Base-by-base conservation (phyloP, 2,888 invertebrate genomes). In the Drepana falcataria region DNA sequence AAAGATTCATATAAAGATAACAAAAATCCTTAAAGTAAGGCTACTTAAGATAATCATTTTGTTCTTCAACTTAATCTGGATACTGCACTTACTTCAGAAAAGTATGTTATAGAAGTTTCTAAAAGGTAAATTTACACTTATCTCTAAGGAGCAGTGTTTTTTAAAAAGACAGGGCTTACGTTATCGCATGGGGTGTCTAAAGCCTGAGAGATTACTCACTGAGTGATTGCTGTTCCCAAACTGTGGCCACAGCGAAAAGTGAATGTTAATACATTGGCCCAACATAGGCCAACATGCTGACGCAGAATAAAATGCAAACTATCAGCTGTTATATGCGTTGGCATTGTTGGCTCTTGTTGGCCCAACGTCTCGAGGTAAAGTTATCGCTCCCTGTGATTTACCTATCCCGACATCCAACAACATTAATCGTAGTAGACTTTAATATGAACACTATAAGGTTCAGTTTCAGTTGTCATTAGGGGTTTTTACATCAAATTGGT, bases 221-320 rank as follows among this genome's bases (percentile, higher is more conserved):
- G 90, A 91, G 90, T 89, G 90, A 90, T 91, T 88, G 86, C 87
- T 82, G 78, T 87, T 84, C 74, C 77, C 75, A 78, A 87, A 89
- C 83, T 87, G 77, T 75, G 74, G 78, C 66, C 79, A 81, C 71
- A 74, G 63, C 64, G 69, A 73, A 71, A 81, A 85, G 81, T 85
- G 86, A 85, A 85, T 87, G 77, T 83, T 83, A 71, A 77, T 65
- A 74, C 44, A 9, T 44, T 44, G 44, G 44, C 44, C 44, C 44
- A 44, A 44, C 44, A 44, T 9, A 44, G 9, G 9, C 44, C 44
- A 44, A 44, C 44, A 44, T 9, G 5, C 9, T 3, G 44, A 5
- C 37, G 37, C 5, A 44, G 9, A 1, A 9, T 9, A 7, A 41
- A 44, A 9, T 9, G 9, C 6, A 44, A 44, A 44, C 44, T 44